Conservation (phyloP, 2,888 invertebrate genomes). For the Furcula furcula region DNA sequence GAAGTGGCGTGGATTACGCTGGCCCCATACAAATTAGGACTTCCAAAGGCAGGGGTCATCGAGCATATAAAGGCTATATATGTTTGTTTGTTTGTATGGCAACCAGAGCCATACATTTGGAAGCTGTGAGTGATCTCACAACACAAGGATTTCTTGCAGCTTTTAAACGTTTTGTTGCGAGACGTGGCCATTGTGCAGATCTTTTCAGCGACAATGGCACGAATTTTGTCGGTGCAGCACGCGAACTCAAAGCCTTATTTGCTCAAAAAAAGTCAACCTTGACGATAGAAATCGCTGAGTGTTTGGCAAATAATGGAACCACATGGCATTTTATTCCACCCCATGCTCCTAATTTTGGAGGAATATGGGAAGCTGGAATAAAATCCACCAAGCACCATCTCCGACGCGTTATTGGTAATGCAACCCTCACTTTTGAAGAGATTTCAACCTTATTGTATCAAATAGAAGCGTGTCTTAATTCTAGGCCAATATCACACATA, state of each 20-base stretch:
- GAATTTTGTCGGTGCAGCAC: neutral
- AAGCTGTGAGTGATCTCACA: too few species aligned
- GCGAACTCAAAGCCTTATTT: too few species aligned
- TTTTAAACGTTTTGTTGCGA: conserved; percentile 2
- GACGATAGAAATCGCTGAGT: too few species aligned
- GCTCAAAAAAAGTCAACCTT: neutral
- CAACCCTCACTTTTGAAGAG: neutral
- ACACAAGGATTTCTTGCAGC: conserved; percentile 1
- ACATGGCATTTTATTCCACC: too few species aligned
- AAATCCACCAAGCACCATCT: neutral
- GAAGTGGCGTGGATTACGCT: conserved; percentile 15
- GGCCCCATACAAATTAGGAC: too few species aligned
- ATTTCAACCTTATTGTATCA: neutral
- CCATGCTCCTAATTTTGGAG: neutral
- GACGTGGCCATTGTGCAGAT: conserved; percentile 1
- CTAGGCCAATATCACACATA: neutral
- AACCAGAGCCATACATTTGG: too few species aligned
- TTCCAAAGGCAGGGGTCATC: conserved; percentile 6
- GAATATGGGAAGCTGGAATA: neutral
- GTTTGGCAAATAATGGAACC: too few species aligned
- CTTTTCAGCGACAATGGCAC: conserved; percentile 3
- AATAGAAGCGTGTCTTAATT: neutral
- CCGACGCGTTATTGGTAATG: neutral
- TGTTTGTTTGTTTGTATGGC: too few species aligned
- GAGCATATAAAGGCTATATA: too few species aligned